Evolutionary conservation across 2,888 invertebrate species (phyloP), one percentile per base, ranked within the genome.

Genomic region (Trichogramma dendrolimi): DNA sequence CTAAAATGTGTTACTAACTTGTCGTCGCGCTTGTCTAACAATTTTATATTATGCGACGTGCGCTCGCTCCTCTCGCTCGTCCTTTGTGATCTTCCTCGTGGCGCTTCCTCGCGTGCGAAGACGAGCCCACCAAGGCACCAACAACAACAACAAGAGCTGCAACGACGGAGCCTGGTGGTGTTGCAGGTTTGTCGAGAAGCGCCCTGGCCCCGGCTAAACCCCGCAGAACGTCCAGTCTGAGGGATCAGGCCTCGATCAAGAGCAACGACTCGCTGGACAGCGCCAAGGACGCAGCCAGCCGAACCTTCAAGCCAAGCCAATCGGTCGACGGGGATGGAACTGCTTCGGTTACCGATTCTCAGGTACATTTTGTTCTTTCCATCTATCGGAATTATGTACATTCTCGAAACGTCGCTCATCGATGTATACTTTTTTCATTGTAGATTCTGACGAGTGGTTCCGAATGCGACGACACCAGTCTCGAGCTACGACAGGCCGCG

Each of bases 151-250:
- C 27, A 27, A 27, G 77, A 75, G 76, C 73, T 78, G 79, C 79
- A 79, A 78, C 79, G 75, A 75, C 77, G 77, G 78, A 79, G 78
- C 27, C 27, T 27, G 27, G 27, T 27, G 76, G 77, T 79, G 77
- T 79, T 75, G 78, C 78, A 89, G 90, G 92, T 77, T 92, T 92
- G 83, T 89, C 91, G 69, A 84, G 92, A 77, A 91, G 90, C 75
- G 86, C 89, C 62, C 84, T 92, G 71, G 89, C 90, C 57, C 90
- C 91, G 10, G 85, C 90, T 61, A 94, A 93, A 79, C 93, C 92
- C 11, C 91, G 92, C 77, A 83, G 93, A 67, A 91, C 91, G 14
- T 91, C 92, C 51, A 92, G 92, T 76, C 90, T 93, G 88, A 83
- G 92, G 70, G 92, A 91, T 79, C 83, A 89, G 61, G 67, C 69